Evolutionary conservation across 2,797 vertebrate genomes (phyloP).

Genomic region (Pithecia hirsuta): DNA sequence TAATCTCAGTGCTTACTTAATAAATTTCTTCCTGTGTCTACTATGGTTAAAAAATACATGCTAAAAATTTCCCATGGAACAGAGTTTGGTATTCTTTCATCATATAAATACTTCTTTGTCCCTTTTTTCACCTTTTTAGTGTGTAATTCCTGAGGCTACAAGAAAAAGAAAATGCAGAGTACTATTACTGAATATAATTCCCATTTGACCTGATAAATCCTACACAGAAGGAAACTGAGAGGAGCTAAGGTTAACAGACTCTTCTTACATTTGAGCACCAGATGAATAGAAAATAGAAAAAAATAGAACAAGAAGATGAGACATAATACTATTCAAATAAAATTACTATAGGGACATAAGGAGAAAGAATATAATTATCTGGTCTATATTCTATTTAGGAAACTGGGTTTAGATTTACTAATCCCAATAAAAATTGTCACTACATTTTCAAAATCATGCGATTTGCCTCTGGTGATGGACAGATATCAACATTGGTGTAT

Average conservation of each 20-base stretch:
- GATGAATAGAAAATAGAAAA: not conserved
- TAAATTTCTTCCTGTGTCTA: slow-evolving; percentile 44
- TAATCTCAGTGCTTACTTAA: slow-evolving; percentile 57
- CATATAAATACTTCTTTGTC: not conserved
- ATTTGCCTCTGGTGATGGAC: not conserved
- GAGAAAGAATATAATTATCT: not conserved
- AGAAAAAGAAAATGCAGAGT: not conserved
- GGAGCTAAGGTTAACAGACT: not conserved
- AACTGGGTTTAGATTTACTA: not conserved
- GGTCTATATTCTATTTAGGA: not conserved
- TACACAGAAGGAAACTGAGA: not conserved
- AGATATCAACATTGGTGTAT: not conserved
- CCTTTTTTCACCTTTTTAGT: not conserved
- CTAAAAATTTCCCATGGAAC: not conserved
- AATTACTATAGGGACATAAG: not conserved
- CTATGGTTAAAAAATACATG: not conserved
- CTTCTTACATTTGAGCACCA: not conserved
- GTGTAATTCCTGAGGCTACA: not conserved
- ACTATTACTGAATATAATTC: not conserved
- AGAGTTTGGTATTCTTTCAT: not conserved
- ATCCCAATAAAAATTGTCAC: not conserved
- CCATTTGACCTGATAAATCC: not conserved
- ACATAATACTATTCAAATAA: not conserved
- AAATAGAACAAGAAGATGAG: not conserved
- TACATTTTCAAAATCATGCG: not conserved